Evolutionary conservation across 2,888 invertebrate species (phyloP), one percentile per base, ranked within the genome.

Genomic region (Andrena praecox): DNA sequence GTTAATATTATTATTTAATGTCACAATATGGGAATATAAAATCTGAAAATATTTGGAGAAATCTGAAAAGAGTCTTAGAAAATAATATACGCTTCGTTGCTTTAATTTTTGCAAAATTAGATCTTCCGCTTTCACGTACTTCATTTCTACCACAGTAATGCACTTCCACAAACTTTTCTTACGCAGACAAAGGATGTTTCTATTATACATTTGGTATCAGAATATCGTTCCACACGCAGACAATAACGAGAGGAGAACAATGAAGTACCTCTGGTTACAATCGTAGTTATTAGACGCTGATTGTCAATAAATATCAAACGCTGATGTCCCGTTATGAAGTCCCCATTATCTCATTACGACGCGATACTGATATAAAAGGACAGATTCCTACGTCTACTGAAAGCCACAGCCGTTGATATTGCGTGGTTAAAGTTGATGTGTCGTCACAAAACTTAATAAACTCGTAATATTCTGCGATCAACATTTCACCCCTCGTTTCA

Each of bases 261-360:
- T 68, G 74, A 62, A 29, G 50, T 29, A 27, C 33, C 8, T 29
- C 33, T 69, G 60, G 50, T 52, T 27, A 10, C 50, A 62, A 69
- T 69, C 27, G 75, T 31, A 52, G 52, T 72, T 72, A 72, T 72
- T 63, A 52, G 20, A 52, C 12, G 31, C 35, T 63, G 72, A 69
- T 75, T 75, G 69, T 62, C 69, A 69, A 69, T 69, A 75, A 75
- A 69, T 60, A 69, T 75, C 50, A 62, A 60, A 35, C 50, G 12
- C 63, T 16, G 63, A 42, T 73, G 54, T 73, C 54, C 52, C 10
- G 48, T 73, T 64, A 35, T 29, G 69, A 75, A 60, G 68, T 35
- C n/a, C 35, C 63, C 24, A 63, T 72, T 72, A 63, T 72, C 27
- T 16, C 52, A 31, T 72, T 63, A 63, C 8, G 60, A 50, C 27